phyloP scores from a whole-genome alignment of 2,113 vertebrate species.

The Oncorhynchus tshawytscha region DNA sequence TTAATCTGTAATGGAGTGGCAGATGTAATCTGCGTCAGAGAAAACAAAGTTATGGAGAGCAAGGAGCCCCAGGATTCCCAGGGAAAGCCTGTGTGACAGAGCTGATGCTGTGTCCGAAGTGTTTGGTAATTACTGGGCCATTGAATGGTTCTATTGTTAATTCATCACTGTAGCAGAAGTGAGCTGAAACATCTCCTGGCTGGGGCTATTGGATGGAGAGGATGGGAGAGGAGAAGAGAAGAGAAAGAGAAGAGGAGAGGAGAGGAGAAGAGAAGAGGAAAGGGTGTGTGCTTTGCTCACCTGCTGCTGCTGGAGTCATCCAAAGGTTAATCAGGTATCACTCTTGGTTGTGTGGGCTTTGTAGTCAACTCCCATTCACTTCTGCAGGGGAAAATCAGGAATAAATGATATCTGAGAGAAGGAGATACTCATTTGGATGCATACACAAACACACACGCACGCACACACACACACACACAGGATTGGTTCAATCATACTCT shows the following conservation, averaged over 20 bases:
- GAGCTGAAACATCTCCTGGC: slow-evolving; percentile 96
- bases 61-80: slow-evolving; percentile 87
- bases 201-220: slow-evolving; percentile 80
- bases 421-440: slow-evolving; percentile 9
- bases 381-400: slow-evolving; percentile 8
- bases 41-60: slow-evolving; percentile 99
- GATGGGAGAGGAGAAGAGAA: no score
- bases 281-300: slow-evolving; percentile 46
- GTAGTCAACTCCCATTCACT: slow-evolving; percentile 67
- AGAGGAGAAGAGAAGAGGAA: no score
- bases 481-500: slow-evolving; percentile 68
- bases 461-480: slow-evolving; percentile 31
- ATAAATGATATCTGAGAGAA: slow-evolving; percentile 9
- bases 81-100: slow-evolving; percentile 88
- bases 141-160: slow-evolving; percentile 99
- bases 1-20: slow-evolving; percentile 99
- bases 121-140: slow-evolving; percentile 99
- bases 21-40: slow-evolving; percentile 99
- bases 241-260: no score
- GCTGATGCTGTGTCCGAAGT: slow-evolving; percentile 96
- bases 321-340: slow-evolving; percentile 98
- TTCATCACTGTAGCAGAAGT: slow-evolving; percentile 98
- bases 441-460: slow-evolving; percentile 28
- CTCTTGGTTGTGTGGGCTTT: slow-evolving; percentile 82
- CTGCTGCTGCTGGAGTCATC: slow-evolving; percentile 87